Conservation (phyloP, 2,797 vertebrate species). For the Xenops minutus region DNA sequence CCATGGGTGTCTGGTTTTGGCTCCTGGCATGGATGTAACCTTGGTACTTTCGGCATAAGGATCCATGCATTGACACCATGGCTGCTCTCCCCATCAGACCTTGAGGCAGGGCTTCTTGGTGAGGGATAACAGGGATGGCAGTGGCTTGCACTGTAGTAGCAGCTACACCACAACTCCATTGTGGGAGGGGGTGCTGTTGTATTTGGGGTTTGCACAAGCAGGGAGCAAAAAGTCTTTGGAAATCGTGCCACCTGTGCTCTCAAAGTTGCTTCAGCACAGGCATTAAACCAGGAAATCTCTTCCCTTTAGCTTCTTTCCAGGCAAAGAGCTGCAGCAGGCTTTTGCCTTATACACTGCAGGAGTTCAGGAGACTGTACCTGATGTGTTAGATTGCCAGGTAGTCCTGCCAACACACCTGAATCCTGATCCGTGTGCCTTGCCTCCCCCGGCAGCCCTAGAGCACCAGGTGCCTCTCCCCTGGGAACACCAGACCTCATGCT, state of each 20-base stretch:
- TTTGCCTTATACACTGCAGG: background rate
- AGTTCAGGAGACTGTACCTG: background rate
- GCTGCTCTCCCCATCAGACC: background rate
- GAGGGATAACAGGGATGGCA: background rate
- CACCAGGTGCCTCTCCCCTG: accelerated
- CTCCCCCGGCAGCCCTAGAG: background rate
- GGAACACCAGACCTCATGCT: accelerated
- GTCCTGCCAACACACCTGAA: background rate
- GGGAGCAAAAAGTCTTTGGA: background rate
- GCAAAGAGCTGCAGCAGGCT: background rate
- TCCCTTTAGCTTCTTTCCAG: background rate
- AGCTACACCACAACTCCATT: accelerated
- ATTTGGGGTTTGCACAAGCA: accelerated
- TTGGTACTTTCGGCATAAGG: accelerated
- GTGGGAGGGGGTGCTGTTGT: background rate
- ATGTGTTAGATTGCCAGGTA: background rate
- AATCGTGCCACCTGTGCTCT: background rate
- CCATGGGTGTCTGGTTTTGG: background rate
- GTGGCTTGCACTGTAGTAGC: background rate
- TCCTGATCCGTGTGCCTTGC: background rate
- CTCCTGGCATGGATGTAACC: accelerated
- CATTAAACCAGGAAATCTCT: background rate
- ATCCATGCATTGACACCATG: accelerated
- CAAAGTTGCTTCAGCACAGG: background rate
- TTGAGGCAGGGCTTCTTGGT: background rate